Percentiles rank a stretch among this genome's conserved stretches.
phyloP scores from a whole-genome alignment of 1,140 invertebrate species.

The Tetragnatha versicolor region DNA sequence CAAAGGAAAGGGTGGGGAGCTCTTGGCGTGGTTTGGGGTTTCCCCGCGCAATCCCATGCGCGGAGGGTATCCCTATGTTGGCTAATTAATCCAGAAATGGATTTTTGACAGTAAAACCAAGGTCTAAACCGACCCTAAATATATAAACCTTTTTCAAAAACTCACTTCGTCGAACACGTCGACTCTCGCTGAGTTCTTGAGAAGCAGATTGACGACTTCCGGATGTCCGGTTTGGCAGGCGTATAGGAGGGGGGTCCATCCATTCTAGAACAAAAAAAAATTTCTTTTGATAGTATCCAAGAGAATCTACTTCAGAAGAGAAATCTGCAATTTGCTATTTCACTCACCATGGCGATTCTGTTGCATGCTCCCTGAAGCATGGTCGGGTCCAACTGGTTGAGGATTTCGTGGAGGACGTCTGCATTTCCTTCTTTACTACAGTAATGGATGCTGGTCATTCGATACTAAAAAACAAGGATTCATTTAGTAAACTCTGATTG shows the following conservation, averaged over 20 bases:
- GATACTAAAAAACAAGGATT: conserved; percentile 34
- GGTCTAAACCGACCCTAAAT: too few relatives aligned
- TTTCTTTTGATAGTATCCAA: not conserved
- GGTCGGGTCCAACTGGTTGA: conserved; percentile 83
- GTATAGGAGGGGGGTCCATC: conserved; percentile 95
- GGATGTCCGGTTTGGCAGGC: conserved; percentile 75
- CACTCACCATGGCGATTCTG: conserved; percentile 76
- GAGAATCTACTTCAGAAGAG: not conserved
- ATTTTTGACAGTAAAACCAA: too few relatives aligned
- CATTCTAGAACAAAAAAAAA: conserved; percentile 66
- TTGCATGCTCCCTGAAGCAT: conserved; percentile 93
- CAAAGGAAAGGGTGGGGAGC: too few relatives aligned
- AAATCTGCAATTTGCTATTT: not conserved
- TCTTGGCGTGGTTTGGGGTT: too few relatives aligned
- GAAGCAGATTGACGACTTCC: conserved; percentile 69
- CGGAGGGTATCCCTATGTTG: too few relatives aligned
- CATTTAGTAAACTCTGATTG: too few relatives aligned
- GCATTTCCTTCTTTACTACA: conserved; percentile 95
- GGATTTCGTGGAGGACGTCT: conserved; percentile 91
- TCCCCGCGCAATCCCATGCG: too few relatives aligned
- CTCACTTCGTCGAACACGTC: conserved; percentile 96
- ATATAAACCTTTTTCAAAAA: too few relatives aligned
- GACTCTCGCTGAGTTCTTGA: conserved; percentile 85
- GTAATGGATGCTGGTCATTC: conserved; percentile 87
- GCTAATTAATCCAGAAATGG: too few relatives aligned